Base-by-base conservation (phyloP, 2,797 vertebrate genomes). In the Coregonus sp. region DNA sequence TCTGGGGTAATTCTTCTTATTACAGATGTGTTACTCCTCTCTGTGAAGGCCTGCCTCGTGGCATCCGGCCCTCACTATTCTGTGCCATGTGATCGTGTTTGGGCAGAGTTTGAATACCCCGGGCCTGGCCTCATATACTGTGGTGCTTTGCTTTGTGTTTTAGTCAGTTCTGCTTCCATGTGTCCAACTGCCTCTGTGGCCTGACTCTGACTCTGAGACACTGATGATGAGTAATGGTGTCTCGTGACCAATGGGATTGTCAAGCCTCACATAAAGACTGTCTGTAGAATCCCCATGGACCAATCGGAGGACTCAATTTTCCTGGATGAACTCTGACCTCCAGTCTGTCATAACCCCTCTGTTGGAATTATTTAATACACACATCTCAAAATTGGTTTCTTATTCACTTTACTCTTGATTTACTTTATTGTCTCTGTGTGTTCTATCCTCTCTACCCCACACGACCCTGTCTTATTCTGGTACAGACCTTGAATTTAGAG, bases 1-100 rank as follows among this genome's bases (percentile, higher is more conserved):
- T 92, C 86, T 86, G 89, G 86, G 90, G 81, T 89, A 87, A 90
- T 86, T 63, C 1, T 74, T 63, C 59, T 9, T 89, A 86, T 89
- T 87, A 83, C 85, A 86, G 87, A 87, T 85, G 85, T 86, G 88
- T 92, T 89, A 75, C 84, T 90, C 81, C 79, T 81, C 66, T 81
- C 71, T 72, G 86, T 85, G 86, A 87, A 75, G 74, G 75, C 82
- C 83, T 65, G 2, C 1, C 15, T 63, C 6, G 16, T 67, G 80
- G 75, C 69, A 37, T 35, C 51, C 31, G 59, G 0, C 84, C 81
- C 70, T 82, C 85, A 78, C 79, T 37, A 77, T 88, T 82, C 82
- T 75, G 87, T 89, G 85, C 84, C 77, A 76, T 78, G 87, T 90
- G 87, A 89, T 90, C 18, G 86, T 78, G 65, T 73, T 65, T 65